Evolutionary conservation across 2,888 invertebrate species (phyloP).

Genomic region (Geotrupes spiniger): DNA sequence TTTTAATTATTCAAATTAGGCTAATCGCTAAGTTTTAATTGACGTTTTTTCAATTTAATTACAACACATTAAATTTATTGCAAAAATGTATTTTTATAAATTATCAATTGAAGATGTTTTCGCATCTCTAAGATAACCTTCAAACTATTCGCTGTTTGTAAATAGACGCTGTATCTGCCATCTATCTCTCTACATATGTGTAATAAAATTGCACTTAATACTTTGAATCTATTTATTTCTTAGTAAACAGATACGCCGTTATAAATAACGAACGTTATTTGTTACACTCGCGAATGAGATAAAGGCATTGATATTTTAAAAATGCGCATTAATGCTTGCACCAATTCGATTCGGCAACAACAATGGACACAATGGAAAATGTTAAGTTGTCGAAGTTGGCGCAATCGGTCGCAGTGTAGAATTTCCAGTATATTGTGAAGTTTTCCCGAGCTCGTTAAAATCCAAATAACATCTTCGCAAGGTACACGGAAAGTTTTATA

Average conservation of each 20-base stretch:
- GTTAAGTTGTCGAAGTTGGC: too few species aligned
- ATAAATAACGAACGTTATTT: slow-evolving; percentile 12
- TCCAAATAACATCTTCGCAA: too few species aligned
- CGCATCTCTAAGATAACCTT: slow-evolving; percentile 28
- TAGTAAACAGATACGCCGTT: slow-evolving; percentile 13
- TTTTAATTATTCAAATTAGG: too few species aligned
- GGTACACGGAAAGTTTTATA: too few species aligned
- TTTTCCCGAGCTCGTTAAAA: too few species aligned
- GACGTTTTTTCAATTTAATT: neutral
- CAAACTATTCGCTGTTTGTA: slow-evolving; percentile 26
- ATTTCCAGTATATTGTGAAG: too few species aligned
- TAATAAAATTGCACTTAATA: slow-evolving; percentile 19
- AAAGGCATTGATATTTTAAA: slow-evolving; percentile 5
- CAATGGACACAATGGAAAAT: too few species aligned
- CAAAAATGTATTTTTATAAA: slow-evolving; percentile 21
- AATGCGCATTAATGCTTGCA: slow-evolving; percentile 2
- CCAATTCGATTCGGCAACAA: too few species aligned
- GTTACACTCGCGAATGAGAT: slow-evolving; percentile 2
- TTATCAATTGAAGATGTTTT: slow-evolving; percentile 21
- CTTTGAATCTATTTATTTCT: slow-evolving; percentile 21
- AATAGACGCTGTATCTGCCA: slow-evolving; percentile 19
- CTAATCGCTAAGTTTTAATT: too few species aligned
- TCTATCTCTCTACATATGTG: slow-evolving; percentile 18
- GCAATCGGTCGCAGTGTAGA: too few species aligned
- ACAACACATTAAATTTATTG: slow-evolving; percentile 18